Evolutionary conservation across 2,113 vertebrate species (phyloP), one percentile per base, ranked within the genome.

Genomic region (Neoarius graeffei): DNA sequence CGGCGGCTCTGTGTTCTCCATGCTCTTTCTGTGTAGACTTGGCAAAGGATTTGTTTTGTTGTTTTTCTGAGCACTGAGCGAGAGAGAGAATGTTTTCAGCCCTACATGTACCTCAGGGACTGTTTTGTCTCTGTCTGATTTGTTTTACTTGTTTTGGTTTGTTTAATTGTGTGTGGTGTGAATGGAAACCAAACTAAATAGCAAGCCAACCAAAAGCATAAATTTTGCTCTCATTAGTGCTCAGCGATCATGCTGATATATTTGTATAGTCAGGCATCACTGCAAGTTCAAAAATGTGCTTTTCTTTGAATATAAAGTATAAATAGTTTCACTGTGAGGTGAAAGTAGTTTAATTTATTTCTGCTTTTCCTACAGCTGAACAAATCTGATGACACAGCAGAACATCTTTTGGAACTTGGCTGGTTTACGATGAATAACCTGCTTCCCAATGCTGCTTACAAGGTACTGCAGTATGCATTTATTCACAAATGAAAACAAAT

Each of bases 381-480:
- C 93, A 99, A 99, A 88, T 99, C 98, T 35, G 98, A 99, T 27
- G 98, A 99, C 91, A 99, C 98, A 0, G 98, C 98, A 0, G 98
- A 99, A 91, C 98, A 99, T 94, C 97, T 99, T 84, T 90, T 99
- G 93, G 98, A 99, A 48, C 94, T 99, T 81, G 98, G 98, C 69
- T 99, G 98, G 97, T 99, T 99, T 91, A 99, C 96, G 1, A 99
- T 99, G 98, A 99, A 99, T 93, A 99, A 99, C 92, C 96, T 99
- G 67, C 95, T 99, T 67, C 98, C 98, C 87, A 99, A 99, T 0
- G 97, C 98, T 19, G 92, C 97, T 35, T 99, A 99, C 92, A 99
- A 99, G 98, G 98, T 96, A 93, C 93, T 91, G 3, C 1, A n/a
- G 48, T 62, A 7, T 82, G 25, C 64, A 81, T 77, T 67, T 50